A percentile compares a stretch with the other conserved stretches of the same genome.
Conservation (phyloP, 2,113 vertebrate species). For the Embiotoca jacksoni region DNA sequence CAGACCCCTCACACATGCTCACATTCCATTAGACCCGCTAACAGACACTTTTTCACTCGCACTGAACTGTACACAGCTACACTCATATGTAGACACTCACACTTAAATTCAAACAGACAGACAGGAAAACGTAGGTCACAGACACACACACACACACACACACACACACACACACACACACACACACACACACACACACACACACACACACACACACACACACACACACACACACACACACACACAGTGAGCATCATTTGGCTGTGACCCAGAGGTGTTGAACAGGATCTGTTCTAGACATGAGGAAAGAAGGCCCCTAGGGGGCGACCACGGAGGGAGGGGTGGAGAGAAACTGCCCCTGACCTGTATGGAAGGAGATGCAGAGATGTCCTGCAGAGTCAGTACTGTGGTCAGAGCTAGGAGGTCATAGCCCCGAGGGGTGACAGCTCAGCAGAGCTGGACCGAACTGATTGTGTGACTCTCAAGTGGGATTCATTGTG, state of each 20-base stretch:
- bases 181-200: constrained; percentile 26
- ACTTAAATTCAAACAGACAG: constrained; percentile 12
- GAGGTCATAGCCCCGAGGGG: constrained; percentile 50
- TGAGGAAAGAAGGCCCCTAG: constrained; percentile 19
- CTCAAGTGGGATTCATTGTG: constrained; percentile 25
- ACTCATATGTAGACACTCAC: constrained; percentile 15
- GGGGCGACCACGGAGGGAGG: constrained; percentile 46
- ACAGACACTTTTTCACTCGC: constrained; percentile 37
- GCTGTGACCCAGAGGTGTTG: constrained; percentile 46
- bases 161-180: constrained; percentile 12
- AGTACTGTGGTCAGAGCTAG: constrained; percentile 47
- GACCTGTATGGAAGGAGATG: constrained; percentile 50
- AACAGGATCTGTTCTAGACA: constrained; percentile 43
- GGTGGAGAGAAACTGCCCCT: constrained; percentile 28
- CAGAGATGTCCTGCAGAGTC: constrained; percentile 49
- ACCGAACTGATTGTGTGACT: constrained; percentile 15
- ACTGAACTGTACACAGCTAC: constrained; percentile 9
- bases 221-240: neutral
- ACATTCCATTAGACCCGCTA: constrained; percentile 51
- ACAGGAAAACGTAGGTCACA: neutral
- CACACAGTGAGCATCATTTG: constrained; percentile 11
- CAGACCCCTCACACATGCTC: constrained; percentile 61
- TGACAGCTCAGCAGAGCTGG: constrained; percentile 27
- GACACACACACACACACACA: constrained; percentile 20
- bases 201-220: constrained; percentile 1